A percentile compares a stretch with the other conserved stretches of the same genome.
phyloP scores from a whole-genome alignment of 2,113 vertebrate species.

The Embiotoca jacksoni region DNA sequence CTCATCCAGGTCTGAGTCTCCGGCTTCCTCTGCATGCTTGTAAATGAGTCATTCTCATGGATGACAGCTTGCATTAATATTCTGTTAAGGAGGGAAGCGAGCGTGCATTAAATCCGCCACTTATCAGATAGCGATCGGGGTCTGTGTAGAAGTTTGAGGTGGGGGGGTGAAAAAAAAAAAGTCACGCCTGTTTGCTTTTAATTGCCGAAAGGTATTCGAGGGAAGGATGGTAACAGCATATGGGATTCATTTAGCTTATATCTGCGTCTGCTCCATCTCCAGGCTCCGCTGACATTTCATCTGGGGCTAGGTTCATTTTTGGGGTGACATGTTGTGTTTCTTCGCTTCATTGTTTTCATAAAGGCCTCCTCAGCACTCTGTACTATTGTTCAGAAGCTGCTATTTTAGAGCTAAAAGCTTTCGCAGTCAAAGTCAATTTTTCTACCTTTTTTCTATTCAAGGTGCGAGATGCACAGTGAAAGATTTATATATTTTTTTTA shows the following conservation, averaged over 20 bases:
- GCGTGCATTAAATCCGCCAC: conserved; percentile 67
- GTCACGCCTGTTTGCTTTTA: conserved; percentile 51
- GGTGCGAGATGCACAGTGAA: conserved; percentile 33
- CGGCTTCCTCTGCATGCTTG: conserved; percentile 56
- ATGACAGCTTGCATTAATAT: conserved; percentile 75
- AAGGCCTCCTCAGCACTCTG: conserved; percentile 29
- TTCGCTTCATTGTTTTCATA: conserved; percentile 15
- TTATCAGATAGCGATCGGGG: conserved; percentile 70
- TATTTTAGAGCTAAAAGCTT: conserved; percentile 70
- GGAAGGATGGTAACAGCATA: neutral
- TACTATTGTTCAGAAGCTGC: conserved; percentile 38
- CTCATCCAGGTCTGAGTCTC: conserved; percentile 66
- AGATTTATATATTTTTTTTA: conserved; percentile 59
- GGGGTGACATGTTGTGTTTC: conserved; percentile 28
- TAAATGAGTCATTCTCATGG: conserved; percentile 80
- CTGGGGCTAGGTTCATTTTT: conserved; percentile 21
- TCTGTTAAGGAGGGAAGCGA: conserved; percentile 58
- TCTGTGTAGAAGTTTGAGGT: conserved; percentile 39
- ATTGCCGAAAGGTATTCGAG: conserved; percentile 54
- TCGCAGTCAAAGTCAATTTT: conserved; percentile 20
- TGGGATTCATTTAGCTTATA: conserved; percentile 27
- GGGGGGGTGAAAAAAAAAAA: neutral
- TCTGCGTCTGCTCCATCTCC: neutral
- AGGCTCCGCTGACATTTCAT: conserved; percentile 27
- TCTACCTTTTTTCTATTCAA: conserved; percentile 19